These are phyloP conservation scores for Nebria brevicollis DNA, from an alignment of 2,888 invertebrate species.

Conservation along the genomic window DNA sequence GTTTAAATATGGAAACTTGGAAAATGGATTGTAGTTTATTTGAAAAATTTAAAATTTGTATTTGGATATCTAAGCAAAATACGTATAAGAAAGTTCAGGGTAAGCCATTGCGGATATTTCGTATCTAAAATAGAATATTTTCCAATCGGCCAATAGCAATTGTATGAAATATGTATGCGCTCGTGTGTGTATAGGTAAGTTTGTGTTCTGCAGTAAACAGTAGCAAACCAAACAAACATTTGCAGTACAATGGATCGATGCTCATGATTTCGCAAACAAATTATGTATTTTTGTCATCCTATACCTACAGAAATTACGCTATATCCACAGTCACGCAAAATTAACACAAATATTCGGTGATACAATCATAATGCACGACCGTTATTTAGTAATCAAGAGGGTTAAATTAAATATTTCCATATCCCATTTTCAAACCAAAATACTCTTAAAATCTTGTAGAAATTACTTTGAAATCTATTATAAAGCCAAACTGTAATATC, in stretches of 20 bases:
- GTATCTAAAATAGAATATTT: neutral
- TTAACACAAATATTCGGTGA: neutral
- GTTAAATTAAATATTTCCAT: too few relatives aligned
- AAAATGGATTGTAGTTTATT: too few relatives aligned
- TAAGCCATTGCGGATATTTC: neutral
- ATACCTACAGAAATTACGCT: neutral
- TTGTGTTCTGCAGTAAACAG: neutral
- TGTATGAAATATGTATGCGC: neutral
- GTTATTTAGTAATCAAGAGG: neutral
- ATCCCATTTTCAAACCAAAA: too few relatives aligned
- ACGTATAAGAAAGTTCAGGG: too few relatives aligned
- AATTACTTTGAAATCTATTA: too few relatives aligned
- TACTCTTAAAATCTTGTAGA: too few relatives aligned
- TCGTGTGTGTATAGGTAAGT: neutral
- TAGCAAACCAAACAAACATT: neutral
- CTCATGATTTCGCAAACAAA: neutral
- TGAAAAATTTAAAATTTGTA: too few relatives aligned
- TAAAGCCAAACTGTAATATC: neutral
- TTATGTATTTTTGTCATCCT: neutral
- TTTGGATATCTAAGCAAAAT: too few relatives aligned
- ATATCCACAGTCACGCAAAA: neutral
- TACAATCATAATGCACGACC: neutral
- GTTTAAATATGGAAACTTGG: too few relatives aligned
- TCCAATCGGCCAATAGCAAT: neutral
- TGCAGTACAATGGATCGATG: neutral